These are phyloP conservation scores for Phalacrocorax pelagicus DNA, from an alignment of 2,113 vertebrate species.

Conservation along the genomic window DNA sequence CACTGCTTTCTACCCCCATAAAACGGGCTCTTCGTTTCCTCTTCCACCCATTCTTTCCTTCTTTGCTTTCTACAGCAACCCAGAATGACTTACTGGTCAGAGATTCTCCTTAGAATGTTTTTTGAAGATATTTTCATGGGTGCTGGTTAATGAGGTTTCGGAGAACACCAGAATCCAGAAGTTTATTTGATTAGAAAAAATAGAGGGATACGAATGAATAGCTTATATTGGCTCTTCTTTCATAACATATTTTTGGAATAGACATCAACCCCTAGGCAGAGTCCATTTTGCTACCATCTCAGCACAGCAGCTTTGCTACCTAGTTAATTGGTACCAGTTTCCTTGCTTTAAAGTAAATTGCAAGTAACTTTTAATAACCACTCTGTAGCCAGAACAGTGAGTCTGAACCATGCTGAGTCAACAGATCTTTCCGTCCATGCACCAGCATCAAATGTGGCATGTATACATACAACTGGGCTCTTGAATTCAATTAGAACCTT, in stretches of 20 bases:
- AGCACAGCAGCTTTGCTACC: neutral
- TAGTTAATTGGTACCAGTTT: neutral
- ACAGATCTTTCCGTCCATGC: neutral
- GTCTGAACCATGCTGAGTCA: neutral
- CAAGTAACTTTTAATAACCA: neutral
- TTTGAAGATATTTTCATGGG: neutral
- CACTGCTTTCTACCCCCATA: neutral
- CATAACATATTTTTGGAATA: neutral
- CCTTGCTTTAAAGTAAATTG: neutral
- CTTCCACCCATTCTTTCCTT: neutral
- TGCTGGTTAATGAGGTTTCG: neutral
- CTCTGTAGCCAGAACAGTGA: too few relatives aligned
- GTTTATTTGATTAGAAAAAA: neutral
- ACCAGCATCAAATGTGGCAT: neutral
- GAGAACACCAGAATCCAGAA: neutral
- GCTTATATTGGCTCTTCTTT: neutral
- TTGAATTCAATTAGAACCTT: neutral
- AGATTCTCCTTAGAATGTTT: neutral
- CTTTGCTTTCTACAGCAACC: neutral
- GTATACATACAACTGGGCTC: neutral
- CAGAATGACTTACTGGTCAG: neutral
- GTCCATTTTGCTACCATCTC: neutral
- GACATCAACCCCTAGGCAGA: neutral
- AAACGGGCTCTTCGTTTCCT: neutral
- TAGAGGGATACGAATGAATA: neutral